These are phyloP conservation scores for Rhinopomastus cyanomelas DNA, from an alignment of 2,113 vertebrate genomes.

Conservation along the genomic window DNA sequence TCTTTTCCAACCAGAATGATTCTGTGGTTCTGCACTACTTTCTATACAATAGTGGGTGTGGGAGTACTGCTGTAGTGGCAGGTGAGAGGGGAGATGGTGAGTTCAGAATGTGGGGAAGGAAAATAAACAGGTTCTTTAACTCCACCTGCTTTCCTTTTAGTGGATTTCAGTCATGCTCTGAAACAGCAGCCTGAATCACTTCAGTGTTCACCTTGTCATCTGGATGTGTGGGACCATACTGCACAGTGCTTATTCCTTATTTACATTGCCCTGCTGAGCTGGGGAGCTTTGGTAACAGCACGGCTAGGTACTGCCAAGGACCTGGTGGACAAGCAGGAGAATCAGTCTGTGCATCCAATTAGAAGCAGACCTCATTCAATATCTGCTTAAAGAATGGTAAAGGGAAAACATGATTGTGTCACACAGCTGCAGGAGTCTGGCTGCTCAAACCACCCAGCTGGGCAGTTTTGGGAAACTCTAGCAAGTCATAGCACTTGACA, in stretches of 20 bases:
- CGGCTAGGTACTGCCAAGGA: not conserved
- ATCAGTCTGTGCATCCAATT: not conserved
- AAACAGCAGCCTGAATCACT: not conserved
- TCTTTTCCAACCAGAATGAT: no score
- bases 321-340: not conserved
- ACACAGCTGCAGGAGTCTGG: not conserved
- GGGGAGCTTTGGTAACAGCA: not conserved
- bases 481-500: not conserved
- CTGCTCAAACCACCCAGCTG: not conserved
- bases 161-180: not conserved
- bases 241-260: not conserved
- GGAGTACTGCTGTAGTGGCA: no score
- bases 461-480: not conserved
- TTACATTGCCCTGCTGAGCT: not conserved
- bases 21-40: no score
- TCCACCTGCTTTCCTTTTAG: not conserved
- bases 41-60: no score
- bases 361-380: not conserved
- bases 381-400: not conserved
- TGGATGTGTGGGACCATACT: not conserved
- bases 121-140: not conserved
- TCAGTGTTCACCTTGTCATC: not conserved
- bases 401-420: not conserved
- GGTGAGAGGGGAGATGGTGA: no score
- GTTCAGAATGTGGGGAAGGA: no score